Percentiles rank a stretch among this genome's conserved stretches.
Conservation (phyloP, 2,113 vertebrate genomes). For the Chascanopsetta lugubris region DNA sequence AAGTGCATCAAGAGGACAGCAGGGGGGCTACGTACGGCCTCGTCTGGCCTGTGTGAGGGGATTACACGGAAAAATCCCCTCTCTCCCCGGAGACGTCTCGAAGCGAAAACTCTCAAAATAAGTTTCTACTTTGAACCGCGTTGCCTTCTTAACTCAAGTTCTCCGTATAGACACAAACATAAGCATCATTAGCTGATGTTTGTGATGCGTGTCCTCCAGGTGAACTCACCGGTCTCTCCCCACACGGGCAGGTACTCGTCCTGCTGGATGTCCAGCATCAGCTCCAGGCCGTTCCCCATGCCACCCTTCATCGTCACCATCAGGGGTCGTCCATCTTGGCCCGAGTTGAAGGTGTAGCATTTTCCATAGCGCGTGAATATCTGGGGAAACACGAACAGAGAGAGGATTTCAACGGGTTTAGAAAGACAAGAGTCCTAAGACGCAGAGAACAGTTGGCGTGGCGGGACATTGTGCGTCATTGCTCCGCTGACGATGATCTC, state of each 20-base stretch:
- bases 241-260: constrained; percentile 97
- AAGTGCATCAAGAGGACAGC: constrained; percentile 2
- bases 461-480: not conserved
- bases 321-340: constrained; percentile 88
- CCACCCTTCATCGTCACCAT: constrained; percentile 95
- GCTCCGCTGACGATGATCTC: not conserved
- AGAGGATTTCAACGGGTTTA: not conserved
- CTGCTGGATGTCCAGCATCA: constrained; percentile 99
- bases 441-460: too few relatives aligned
- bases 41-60: constrained; percentile 4
- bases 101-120: constrained; percentile 5
- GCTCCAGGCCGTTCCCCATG: constrained; percentile 96
- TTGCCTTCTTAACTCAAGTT: constrained; percentile 20
- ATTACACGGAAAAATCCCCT: constrained; percentile 7
- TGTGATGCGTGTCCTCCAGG: not conserved
- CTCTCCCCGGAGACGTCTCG: constrained; percentile 1
- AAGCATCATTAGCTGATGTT: not conserved
- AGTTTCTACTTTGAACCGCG: not conserved
- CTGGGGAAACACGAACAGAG: constrained; percentile 74
- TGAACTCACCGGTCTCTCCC: constrained; percentile 93
- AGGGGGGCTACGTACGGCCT: not conserved
- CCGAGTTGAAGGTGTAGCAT: constrained; percentile 97
- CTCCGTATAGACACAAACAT: not conserved
- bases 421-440: not conserved
- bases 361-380: constrained; percentile 98